These are phyloP conservation scores for Athripsodes cinereus DNA, from an alignment of 2,888 invertebrate genomes.

Conservation along the genomic window DNA sequence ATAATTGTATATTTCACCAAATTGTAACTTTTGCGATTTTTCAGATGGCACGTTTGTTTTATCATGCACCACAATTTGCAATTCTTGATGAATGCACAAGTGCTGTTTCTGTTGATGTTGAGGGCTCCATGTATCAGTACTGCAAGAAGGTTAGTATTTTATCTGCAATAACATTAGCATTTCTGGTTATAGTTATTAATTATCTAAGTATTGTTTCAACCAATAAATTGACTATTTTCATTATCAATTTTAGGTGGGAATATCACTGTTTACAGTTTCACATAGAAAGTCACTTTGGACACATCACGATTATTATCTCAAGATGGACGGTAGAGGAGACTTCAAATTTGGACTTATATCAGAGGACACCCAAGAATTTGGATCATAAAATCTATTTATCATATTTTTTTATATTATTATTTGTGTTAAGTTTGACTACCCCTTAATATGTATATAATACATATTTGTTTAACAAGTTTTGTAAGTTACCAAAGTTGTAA, in stretches of 20 bases:
- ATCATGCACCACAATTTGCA: slow-evolving; percentile 97
- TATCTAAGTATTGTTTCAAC: too few species aligned
- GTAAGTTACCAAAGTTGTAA: too few species aligned
- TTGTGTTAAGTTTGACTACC: too few species aligned
- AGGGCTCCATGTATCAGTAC: slow-evolving; percentile 94
- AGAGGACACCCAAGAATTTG: slow-evolving; percentile 82
- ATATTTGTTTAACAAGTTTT: too few species aligned
- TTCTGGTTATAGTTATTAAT: too few species aligned
- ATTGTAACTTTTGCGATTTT: too few species aligned
- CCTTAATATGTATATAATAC: too few species aligned
- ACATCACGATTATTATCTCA: slow-evolving; percentile 92
- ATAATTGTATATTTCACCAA: too few species aligned
- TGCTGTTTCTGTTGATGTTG: slow-evolving; percentile 97
- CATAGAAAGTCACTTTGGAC: slow-evolving; percentile 96
- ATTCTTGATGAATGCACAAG: slow-evolving; percentile 98
- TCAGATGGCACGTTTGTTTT: slow-evolving; percentile 93
- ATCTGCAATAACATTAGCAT: too few species aligned
- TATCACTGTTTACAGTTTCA: slow-evolving; percentile 95
- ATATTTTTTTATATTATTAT: too few species aligned
- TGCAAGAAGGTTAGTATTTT: slow-evolving; percentile 62
- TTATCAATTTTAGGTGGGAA: slow-evolving; percentile 52
- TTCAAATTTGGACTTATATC: slow-evolving; percentile 86
- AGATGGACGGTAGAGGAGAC: slow-evolving; percentile 92
- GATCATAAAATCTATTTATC: too few species aligned
- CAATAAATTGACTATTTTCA: too few species aligned